Percentiles rank a stretch among this genome's conserved stretches.
Evolutionary conservation across 2,113 vertebrate species (phyloP).

Genomic region (Progne subis): DNA sequence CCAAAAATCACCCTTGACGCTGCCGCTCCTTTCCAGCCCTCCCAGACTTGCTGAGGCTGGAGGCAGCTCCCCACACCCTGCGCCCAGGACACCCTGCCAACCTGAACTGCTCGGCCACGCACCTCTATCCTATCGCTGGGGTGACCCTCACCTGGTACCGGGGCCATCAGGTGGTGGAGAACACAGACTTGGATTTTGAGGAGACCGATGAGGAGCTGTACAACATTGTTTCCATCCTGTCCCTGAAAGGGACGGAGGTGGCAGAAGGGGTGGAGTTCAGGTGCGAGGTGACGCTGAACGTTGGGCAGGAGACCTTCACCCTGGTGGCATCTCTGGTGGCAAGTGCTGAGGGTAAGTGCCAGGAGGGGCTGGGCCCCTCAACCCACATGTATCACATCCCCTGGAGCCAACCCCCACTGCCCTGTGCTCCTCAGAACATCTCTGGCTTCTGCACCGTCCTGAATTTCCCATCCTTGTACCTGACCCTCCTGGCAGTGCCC

Average conservation of each 20-base stretch:
- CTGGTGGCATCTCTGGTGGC: not conserved
- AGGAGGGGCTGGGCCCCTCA: not conserved
- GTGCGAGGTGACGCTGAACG: slow-evolving; percentile 40
- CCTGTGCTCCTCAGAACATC: accelerated
- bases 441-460: accelerated
- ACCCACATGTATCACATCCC: accelerated
- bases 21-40: slow-evolving; percentile 53
- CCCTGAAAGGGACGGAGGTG: not conserved
- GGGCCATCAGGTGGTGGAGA: not conserved
- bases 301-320: not conserved
- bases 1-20: not conserved
- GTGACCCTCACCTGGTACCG: slow-evolving; percentile 57
- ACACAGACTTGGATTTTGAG: accelerated
- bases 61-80: not conserved
- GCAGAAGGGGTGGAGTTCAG: not conserved
- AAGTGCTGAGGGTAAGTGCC: not conserved
- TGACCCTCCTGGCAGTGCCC: not conserved
- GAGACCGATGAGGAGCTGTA: not conserved
- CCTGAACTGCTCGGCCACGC: slow-evolving; percentile 36
- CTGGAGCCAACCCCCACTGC: not conserved
- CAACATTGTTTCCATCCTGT: not conserved
- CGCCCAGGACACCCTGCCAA: not conserved
- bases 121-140: accelerated
- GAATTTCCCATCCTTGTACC: not conserved
- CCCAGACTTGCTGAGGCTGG: slow-evolving; percentile 54